Evolutionary conservation across 2,888 invertebrate genomes (phyloP).

Genomic region (Nomada ferruginata): DNA sequence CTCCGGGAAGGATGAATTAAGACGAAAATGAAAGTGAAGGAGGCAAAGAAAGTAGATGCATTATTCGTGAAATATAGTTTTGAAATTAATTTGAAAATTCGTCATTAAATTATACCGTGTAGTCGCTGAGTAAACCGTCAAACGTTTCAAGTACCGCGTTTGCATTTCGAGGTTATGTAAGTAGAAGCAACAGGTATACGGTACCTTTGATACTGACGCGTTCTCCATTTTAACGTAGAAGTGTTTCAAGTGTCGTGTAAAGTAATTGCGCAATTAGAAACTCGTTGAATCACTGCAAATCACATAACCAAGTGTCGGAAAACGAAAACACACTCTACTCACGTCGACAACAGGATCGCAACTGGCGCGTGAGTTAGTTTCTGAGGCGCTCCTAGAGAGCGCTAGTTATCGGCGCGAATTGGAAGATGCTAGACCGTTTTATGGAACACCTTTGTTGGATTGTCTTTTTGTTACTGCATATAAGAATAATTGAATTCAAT

Average conservation of each 20-base stretch:
- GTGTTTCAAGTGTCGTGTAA: not conserved
- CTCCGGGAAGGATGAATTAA: no score
- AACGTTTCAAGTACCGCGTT: not conserved
- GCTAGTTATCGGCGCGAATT: slow-evolving; percentile 13
- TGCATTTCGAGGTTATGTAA: slow-evolving; percentile 70
- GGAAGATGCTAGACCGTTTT: not conserved
- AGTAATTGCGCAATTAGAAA: not conserved
- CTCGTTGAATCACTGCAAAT: not conserved
- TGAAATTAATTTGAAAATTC: not conserved
- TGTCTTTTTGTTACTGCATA: no score
- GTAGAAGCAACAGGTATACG: slow-evolving; percentile 77
- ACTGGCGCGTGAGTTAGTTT: slow-evolving; percentile 32
- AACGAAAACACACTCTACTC: not conserved
- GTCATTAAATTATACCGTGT: not conserved
- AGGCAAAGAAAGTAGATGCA: no score
- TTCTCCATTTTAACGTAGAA: slow-evolving; percentile 74
- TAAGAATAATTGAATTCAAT: no score
- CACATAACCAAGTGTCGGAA: not conserved
- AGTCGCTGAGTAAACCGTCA: not conserved
- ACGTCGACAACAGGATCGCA: not conserved
- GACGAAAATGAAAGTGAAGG: no score
- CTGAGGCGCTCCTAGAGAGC: slow-evolving; percentile 31
- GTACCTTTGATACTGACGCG: slow-evolving; percentile 81
- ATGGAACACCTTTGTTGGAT: no score
- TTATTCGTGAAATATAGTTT: not conserved